phyloP scores from a whole-genome alignment of 2,797 vertebrate species.

The Ambastaia sidthimunki region DNA sequence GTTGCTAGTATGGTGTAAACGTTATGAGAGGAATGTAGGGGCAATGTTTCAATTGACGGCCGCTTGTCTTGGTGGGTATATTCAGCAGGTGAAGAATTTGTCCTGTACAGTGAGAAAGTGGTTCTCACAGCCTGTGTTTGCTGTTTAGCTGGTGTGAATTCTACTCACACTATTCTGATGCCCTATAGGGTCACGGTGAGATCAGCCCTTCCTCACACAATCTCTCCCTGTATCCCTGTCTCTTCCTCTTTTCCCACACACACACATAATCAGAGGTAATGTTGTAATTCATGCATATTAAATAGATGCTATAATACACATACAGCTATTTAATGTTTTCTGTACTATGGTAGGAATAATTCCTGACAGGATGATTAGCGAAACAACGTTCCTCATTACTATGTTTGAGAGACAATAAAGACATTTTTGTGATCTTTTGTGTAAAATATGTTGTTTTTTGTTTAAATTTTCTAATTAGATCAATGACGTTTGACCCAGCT shows the following conservation, averaged over 20 bases:
- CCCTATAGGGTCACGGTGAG: conserved; percentile 57
- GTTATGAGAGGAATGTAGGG: conserved; percentile 53
- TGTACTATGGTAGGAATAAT: too few relatives aligned
- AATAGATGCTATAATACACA: too few relatives aligned
- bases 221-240: conserved; percentile 22
- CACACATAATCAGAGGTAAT: conserved; percentile 9
- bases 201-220: conserved; percentile 60
- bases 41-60: conserved; percentile 54
- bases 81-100: conserved; percentile 63
- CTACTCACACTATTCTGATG: conserved; percentile 58
- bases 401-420: too few relatives aligned
- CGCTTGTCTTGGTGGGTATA: conserved; percentile 55
- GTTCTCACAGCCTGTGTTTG: conserved; percentile 65
- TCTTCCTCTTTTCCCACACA: conserved; percentile 39
- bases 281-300: not conserved
- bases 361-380: too few relatives aligned
- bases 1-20: conserved; percentile 36
- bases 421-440: too few relatives aligned
- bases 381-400: too few relatives aligned
- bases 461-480: too few relatives aligned
- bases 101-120: conserved; percentile 51
- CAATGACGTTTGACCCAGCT: too few relatives aligned
- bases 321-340: too few relatives aligned
- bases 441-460: too few relatives aligned
- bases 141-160: conserved; percentile 65